Evolutionary conservation across 1,140 invertebrate species (phyloP).

Genomic region (Zelostemma sp.): DNA sequence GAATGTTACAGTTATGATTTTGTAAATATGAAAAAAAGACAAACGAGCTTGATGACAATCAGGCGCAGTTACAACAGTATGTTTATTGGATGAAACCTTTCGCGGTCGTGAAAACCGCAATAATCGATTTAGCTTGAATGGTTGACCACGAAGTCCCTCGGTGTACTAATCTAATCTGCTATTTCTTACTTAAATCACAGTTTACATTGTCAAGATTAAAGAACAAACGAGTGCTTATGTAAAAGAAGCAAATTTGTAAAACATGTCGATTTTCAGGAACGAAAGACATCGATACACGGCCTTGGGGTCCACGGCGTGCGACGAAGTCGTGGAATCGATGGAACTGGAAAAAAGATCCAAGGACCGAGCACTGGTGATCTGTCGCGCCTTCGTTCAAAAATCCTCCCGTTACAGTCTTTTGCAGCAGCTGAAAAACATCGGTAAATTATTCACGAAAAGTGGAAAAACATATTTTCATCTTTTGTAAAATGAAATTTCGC

Average conservation of each 20-base stretch:
- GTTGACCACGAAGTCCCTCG: slow-evolving; percentile 38
- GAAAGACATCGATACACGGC: slow-evolving; percentile 79
- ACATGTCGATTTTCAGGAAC: slow-evolving; percentile 59
- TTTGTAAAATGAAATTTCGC: neutral
- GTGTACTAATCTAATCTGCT: slow-evolving; percentile 43
- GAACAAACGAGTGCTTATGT: neutral
- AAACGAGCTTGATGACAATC: neutral
- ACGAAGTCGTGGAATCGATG: slow-evolving; percentile 73
- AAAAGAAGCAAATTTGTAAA: neutral
- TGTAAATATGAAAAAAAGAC: neutral
- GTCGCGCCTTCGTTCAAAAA: slow-evolving; percentile 76
- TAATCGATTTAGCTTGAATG: slow-evolving; percentile 28
- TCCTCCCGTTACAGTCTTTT: slow-evolving; percentile 80
- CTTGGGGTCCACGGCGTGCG: slow-evolving; percentile 71
- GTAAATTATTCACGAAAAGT: slow-evolving; percentile 54
- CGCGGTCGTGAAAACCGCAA: slow-evolving; percentile 49
- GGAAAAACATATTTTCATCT: neutral
- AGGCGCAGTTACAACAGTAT: slow-evolving; percentile 40
- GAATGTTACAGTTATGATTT: neutral
- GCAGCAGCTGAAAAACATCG: slow-evolving; percentile 83
- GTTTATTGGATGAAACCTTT: slow-evolving; percentile 65
- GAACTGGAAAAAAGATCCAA: slow-evolving; percentile 75
- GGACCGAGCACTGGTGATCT: slow-evolving; percentile 75
- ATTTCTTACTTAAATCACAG: slow-evolving; percentile 22
- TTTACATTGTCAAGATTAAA: neutral